Base-by-base conservation (phyloP, 2,113 vertebrate species). In the Hemichromis elongatus region DNA sequence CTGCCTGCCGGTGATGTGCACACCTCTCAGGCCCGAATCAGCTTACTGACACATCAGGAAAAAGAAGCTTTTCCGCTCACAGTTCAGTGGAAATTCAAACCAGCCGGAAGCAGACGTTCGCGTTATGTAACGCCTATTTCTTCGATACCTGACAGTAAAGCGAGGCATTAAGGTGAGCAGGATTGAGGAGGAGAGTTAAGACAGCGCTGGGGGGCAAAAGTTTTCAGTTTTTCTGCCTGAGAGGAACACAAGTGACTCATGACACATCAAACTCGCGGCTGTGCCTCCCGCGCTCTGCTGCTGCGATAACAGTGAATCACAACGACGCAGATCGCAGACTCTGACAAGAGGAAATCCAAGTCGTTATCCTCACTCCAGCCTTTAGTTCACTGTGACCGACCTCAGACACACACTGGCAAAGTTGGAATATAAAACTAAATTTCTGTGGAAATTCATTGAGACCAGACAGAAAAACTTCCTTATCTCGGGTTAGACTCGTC, bases 251-350 rank as follows among this genome's bases (percentile, higher is more conserved):
- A 77, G 66, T 94, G 93, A 95, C 77, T 95, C 89, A 86, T 57
- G 47, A 80, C 63, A 53, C 81, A 77, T 92, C 83, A 84, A 89
- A 88, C 83, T 88, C 68, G 28, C 80, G 85, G 80, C 83, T 82
- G 83, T 35, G 79, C 84, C 86, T 57, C 89, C 79, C 21, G 77
- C 82, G 10, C 42, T 85, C 59, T 7, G 42, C 59, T 26, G 80
- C 85, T 57, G 70, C n/a, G 30, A 79, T 81, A 68, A 77, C 75
- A 18, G 83, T 95, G 94, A 95, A 92, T 95, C 93, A 95, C 80
- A 68, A 59, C 33, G 53, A 86, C 80, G 86, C 83, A 79, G 88
- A 83, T 92, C 91, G 73, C 90, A 83, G 57, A 84, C 87, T 87
- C 75, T 84, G 90, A 92, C 85, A 75, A 57, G 70, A 56, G 80